Evolutionary conservation across 2,797 vertebrate species (phyloP).

Genomic region (Coccyzus lansbergi): DNA sequence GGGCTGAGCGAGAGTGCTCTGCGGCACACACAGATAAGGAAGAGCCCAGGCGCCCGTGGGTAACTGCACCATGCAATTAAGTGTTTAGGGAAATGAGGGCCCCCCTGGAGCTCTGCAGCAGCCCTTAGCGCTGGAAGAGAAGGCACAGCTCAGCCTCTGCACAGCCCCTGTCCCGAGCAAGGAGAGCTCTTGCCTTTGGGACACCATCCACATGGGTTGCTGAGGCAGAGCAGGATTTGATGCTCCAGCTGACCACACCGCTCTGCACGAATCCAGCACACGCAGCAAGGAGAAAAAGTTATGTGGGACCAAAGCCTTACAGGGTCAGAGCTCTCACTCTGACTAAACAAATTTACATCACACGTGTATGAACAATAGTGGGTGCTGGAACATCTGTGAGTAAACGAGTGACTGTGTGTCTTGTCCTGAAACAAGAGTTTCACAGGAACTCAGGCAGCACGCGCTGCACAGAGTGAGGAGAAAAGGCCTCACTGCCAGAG

Average conservation of each 20-base stretch:
- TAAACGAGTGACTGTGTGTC: background rate
- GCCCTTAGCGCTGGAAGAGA: background rate
- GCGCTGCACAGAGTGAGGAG: background rate
- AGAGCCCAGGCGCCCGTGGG: background rate
- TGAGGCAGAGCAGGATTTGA: background rate
- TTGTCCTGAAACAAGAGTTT: background rate
- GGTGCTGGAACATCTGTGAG: background rate
- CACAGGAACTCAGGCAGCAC: background rate
- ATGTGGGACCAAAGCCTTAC: background rate
- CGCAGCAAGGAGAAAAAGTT: background rate
- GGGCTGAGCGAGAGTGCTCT: background rate
- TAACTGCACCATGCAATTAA: conserved; percentile 1
- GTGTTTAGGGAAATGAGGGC: background rate
- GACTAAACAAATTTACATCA: background rate
- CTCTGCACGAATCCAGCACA: background rate
- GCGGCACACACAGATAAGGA: background rate
- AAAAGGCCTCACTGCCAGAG: background rate
- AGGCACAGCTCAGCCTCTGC: background rate
- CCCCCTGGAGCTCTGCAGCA: background rate
- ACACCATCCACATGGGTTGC: background rate
- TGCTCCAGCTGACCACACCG: background rate
- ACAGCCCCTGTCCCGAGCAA: background rate
- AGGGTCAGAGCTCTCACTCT: background rate
- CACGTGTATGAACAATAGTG: background rate
- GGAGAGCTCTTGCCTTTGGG: background rate